Base-by-base conservation (phyloP, 2,113 vertebrate genomes). In the Trogon melanurus region DNA sequence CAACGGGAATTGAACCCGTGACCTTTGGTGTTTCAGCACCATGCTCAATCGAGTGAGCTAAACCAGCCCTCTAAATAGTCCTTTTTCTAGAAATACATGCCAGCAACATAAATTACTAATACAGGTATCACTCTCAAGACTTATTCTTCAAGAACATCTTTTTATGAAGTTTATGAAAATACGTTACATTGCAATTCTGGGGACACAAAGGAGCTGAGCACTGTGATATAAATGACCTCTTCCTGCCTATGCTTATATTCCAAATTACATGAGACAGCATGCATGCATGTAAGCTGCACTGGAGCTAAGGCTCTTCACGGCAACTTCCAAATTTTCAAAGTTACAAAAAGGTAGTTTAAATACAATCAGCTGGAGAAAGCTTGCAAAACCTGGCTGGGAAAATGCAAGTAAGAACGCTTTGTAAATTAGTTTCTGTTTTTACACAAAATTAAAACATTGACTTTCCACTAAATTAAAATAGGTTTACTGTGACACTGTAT, bases 391-490 rank as follows among this genome's bases (percentile, higher is more conserved):
- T 67, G 57, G 15, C 64, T 89, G 72, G 85, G 47, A 85, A 96
- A 91, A 88, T 44, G 79, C 41, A 96, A 90, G 81, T n/a, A 18
- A 90, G 53, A 51, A 60, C 48, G 14, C 36, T 78, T 44, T 47
- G 85, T 91, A 91, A 94, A 95, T 95, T 71, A 71, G 60, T 83
- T 91, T 82, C 89, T 89, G 57, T 45, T 97, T 96, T 94, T 80
- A 95, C 48, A 90, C 80, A 44, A 78, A 94, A 76, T 86, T 86
- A 64, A 93, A 96, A 96, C 88, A 94, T 76, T 96, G 94, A 94
- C 85, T 96, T 94, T 85, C 74, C 38, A 80, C 82, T 85, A 93
- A 93, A 91, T 96, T 95, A 94, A 93, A 95, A 45, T 47, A 80
- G 88, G 88, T 86, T 95, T 96, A 51, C 94, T 73, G 61, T 91